Base-by-base conservation (phyloP, 2,113 vertebrate species). In the Chaenogobius annularis region DNA sequence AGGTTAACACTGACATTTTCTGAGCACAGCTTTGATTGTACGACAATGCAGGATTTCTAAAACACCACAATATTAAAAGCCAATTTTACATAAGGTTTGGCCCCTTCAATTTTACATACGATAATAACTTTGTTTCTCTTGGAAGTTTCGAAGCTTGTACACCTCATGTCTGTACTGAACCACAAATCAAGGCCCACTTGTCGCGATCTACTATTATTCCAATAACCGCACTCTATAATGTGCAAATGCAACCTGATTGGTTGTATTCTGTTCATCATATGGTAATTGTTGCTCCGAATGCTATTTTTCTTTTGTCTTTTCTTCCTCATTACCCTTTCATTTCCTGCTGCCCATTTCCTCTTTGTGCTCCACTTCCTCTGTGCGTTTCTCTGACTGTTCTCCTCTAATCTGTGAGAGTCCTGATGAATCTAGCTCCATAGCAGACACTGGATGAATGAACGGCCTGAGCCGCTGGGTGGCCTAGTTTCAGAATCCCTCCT, bases 391-490 rank as follows among this genome's bases (percentile, higher is more conserved):
- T n/a, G 17, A n/a, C 66, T 56, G 8, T 68, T 10, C 50, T 67
- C 17, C 35, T 43, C 43, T 50, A 72, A 17, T 10, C 70, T 52
- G 35, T 66, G 20, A 64, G 50, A 17, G 31, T 63, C 59, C 65
- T 59, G 37, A 76, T 82, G 66, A 72, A 65, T 64, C 58, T 72
- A n/a, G 11, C 63, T 65, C 19, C 31, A 58, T n/a, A 58, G 55
- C 23, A 26, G 22, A 58, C 22, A 11, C 55, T 37, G 66, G 79
- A 82, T 78, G 26, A 78, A 84, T 75, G 71, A 23, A 80, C 50
- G 15, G n/a, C 55, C 47, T 80, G 74, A 85, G 66, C 76, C 75
- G 83, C 78, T 81, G 85, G 83, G 82, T 86, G 85, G 86, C 79
- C 86, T 85, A 85, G 73, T 84, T 86, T 78, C 82, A 69, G 71